These are phyloP conservation scores for Lithophane ornitopus DNA, from an alignment of 2,888 invertebrate species.

Conservation along the genomic window DNA sequence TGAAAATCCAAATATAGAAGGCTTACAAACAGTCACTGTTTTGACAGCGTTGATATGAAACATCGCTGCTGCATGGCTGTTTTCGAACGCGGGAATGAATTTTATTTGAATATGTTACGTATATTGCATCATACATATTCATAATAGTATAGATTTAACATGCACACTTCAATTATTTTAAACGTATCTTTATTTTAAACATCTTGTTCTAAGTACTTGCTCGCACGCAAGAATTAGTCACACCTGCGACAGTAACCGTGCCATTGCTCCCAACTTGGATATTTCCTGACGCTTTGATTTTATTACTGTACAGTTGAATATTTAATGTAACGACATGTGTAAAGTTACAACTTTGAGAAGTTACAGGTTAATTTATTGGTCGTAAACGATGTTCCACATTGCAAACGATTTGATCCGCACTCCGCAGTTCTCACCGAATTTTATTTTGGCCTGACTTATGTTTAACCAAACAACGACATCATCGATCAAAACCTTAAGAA, in stretches of 20 bases:
- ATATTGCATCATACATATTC: constrained; percentile 36
- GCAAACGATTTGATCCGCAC: constrained; percentile 35
- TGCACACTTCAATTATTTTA: constrained; percentile 56
- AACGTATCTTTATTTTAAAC: constrained; percentile 53
- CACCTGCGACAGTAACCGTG: constrained; percentile 76
- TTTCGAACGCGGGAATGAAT: constrained; percentile 50
- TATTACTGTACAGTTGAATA: constrained; percentile 71
- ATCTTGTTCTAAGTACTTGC: constrained; percentile 59
- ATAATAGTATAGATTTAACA: constrained; percentile 57
- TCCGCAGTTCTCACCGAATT: constrained; percentile 13
- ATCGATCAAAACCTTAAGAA: constrained; percentile 14
- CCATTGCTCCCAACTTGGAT: constrained; percentile 69
- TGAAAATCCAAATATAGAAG: background rate
- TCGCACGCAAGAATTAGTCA: constrained; percentile 76
- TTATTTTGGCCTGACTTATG: constrained; percentile 29
- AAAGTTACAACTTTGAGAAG: constrained; percentile 62
- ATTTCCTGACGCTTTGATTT: constrained; percentile 71
- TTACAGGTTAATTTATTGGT: constrained; percentile 65
- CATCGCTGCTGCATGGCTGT: constrained; percentile 21
- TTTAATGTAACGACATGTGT: constrained; percentile 64
- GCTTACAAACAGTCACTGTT: constrained; percentile 23
- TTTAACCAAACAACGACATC: constrained; percentile 29
- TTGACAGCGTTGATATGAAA: constrained; percentile 42
- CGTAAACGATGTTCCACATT: constrained; percentile 62
- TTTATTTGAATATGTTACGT: constrained; percentile 39